Conservation (phyloP, 2,888 invertebrate genomes). For the Callyntrura sp. region DNA sequence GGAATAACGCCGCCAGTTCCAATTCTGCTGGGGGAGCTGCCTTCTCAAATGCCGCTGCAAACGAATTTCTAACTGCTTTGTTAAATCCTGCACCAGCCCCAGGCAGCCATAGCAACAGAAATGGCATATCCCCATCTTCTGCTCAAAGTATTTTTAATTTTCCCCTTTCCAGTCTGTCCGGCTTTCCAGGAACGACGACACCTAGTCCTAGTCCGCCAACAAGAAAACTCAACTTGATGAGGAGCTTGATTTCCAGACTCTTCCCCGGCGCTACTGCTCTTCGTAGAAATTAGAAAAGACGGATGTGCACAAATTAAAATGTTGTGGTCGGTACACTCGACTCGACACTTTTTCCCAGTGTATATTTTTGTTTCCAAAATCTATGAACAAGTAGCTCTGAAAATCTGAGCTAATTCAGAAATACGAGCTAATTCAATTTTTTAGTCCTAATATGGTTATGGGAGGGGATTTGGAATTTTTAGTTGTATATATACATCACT, state of each 20-base stretch:
- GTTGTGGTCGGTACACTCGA: neutral
- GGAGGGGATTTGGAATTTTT: neutral
- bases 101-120: slow-evolving; percentile 21
- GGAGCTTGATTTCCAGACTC: slow-evolving; percentile 65
- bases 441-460: neutral
- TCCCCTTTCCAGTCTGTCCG: neutral
- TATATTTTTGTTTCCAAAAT: too few relatives aligned
- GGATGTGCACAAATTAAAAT: neutral
- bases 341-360: too few relatives aligned
- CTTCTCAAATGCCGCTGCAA: slow-evolving; percentile 15
- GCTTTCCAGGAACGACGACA: neutral
- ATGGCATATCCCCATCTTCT: neutral
- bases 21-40: neutral
- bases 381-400: neutral
- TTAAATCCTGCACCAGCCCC: slow-evolving; percentile 23
- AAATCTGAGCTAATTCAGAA: neutral
- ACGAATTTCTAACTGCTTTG: slow-evolving; percentile 65
- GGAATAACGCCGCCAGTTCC: slow-evolving; percentile 27
- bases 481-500: too few relatives aligned
- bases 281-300: neutral
- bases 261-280: slow-evolving; percentile 52
- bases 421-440: neutral
- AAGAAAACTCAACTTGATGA: slow-evolving; percentile 57
- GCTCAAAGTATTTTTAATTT: slow-evolving; percentile 57
- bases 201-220: slow-evolving; percentile 43